Evolutionary conservation across 2,113 vertebrate species (phyloP).

Genomic region (Barnardius zonarius): DNA sequence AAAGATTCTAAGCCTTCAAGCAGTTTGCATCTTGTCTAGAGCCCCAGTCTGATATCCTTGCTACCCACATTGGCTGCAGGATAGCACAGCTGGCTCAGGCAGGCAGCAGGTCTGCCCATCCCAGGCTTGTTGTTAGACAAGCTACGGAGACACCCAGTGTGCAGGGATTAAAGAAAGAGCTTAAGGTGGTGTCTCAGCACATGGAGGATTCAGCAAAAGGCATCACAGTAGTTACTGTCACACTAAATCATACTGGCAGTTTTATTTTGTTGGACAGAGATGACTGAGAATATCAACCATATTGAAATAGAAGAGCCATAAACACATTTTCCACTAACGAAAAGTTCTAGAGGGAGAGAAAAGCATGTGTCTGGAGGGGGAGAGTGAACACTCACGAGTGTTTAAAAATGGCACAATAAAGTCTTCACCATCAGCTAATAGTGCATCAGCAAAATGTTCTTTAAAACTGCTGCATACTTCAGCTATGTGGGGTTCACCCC

Average conservation of each 20-base stretch:
- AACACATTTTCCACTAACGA: background rate
- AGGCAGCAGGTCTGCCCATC: background rate
- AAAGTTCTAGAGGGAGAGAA: background rate
- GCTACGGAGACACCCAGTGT: accelerated
- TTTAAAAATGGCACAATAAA: background rate
- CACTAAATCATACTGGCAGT: background rate
- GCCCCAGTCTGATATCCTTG: background rate
- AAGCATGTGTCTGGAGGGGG: background rate
- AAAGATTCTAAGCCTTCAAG: background rate
- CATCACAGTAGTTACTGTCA: background rate
- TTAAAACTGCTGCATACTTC: background rate
- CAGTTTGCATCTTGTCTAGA: background rate
- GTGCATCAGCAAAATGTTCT: background rate
- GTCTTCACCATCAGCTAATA: background rate
- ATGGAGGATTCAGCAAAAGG: background rate
- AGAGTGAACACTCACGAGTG: background rate
- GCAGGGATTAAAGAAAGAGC: background rate
- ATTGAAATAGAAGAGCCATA: background rate
- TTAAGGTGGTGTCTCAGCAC: background rate
- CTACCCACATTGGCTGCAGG: accelerated
- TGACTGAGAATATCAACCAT: background rate
- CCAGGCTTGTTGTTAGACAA: background rate
- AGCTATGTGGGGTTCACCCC: accelerated
- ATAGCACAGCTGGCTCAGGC: accelerated
- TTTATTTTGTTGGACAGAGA: background rate